phyloP scores from a whole-genome alignment of 2,113 vertebrate genomes.

The Okapia johnstoni region DNA sequence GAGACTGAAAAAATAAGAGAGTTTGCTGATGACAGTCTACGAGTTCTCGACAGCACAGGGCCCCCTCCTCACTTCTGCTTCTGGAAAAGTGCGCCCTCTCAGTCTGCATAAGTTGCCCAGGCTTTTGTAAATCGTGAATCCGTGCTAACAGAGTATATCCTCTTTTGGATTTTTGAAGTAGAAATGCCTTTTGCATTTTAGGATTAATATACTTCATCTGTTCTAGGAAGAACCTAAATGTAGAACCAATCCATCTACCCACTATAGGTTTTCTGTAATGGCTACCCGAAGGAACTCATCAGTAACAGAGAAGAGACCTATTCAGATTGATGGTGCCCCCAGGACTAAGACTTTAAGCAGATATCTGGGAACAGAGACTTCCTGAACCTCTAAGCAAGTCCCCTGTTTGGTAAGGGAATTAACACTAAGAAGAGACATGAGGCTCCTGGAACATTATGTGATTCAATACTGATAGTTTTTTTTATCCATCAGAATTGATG shows the following conservation, averaged over 20 bases:
- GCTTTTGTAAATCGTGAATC: not conserved
- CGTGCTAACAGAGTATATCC: not conserved
- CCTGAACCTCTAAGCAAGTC: not conserved
- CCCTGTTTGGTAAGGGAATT: not conserved
- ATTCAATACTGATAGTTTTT: not conserved
- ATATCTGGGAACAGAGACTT: not conserved
- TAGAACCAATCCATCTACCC: not conserved
- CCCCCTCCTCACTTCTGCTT: not conserved
- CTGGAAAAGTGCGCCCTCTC: not conserved
- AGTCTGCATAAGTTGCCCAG: not conserved
- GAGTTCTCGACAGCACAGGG: not conserved
- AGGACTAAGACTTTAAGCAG: not conserved
- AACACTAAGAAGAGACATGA: not conserved
- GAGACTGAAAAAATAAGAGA: not conserved
- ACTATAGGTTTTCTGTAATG: not conserved
- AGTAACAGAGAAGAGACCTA: not conserved
- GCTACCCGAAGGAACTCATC: not conserved
- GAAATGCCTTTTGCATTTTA: not conserved
- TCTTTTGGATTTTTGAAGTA: not conserved
- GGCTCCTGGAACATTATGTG: not conserved
- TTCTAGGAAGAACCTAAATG: not conserved
- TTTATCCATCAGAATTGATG: not conserved
- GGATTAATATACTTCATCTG: not conserved
- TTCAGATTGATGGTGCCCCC: not conserved
- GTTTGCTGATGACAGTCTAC: not conserved